Conservation (phyloP, 2,888 invertebrate species). For the Imbricaverruca yamaguchii region DNA sequence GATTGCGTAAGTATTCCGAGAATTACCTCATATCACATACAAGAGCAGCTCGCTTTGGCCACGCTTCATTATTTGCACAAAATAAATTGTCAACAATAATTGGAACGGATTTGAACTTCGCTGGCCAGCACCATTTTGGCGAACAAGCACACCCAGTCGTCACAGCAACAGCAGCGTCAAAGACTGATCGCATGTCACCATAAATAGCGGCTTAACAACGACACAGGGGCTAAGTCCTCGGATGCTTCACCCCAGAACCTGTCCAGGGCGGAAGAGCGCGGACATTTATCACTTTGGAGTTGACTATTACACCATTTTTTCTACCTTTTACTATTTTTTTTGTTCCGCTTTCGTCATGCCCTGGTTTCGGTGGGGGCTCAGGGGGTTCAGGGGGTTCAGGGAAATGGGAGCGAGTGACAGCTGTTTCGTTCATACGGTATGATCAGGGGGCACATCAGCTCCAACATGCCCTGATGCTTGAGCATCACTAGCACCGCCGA, state of each 20-base stretch:
- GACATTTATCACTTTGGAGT: slow-evolving; percentile 11
- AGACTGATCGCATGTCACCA: neutral
- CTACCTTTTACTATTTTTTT: slow-evolving; percentile 6
- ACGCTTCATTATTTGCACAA: slow-evolving; percentile 16
- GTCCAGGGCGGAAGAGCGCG: neutral
- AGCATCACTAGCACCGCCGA: slow-evolving; percentile 15
- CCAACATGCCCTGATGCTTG: slow-evolving; percentile 13
- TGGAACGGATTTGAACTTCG: slow-evolving; percentile 9
- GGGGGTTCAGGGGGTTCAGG: neutral
- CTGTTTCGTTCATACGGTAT: slow-evolving; percentile 5
- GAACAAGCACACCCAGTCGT: slow-evolving; percentile 1
- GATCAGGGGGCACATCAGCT: slow-evolving; percentile 5
- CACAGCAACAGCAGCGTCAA: neutral
- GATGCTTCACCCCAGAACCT: slow-evolving; percentile 11
- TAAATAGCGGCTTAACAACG: neutral
- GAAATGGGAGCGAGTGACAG: neutral
- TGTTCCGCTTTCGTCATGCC: slow-evolving; percentile 18
- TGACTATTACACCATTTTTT: slow-evolving; percentile 3
- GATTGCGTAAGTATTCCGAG: neutral
- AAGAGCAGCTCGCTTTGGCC: slow-evolving; percentile 6
- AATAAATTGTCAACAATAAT: slow-evolving; percentile 20
- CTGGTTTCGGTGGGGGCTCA: neutral
- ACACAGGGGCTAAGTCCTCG: neutral
- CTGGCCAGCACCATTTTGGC: slow-evolving; percentile 1
- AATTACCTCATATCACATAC: neutral